Evolutionary conservation across 2,888 invertebrate genomes (phyloP), one percentile per base, ranked within the genome.

Genomic region (Xylota sylvarum): DNA sequence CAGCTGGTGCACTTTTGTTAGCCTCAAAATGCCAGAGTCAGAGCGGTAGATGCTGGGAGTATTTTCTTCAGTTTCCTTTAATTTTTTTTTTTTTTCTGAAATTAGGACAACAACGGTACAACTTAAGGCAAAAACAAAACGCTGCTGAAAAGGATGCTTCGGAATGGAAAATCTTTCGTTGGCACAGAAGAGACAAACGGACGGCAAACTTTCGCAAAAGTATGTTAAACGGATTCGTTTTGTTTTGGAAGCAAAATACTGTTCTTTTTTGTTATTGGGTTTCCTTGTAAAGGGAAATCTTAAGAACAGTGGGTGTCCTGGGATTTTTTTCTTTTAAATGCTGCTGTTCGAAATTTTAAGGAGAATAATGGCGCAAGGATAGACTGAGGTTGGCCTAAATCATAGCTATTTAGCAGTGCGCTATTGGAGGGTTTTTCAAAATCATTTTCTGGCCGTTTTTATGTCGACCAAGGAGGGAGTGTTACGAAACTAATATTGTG

Each of bases 1-100:
- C 65, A 77, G 48, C 56, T 76, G 76, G 56, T 76, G 65, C 76
- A 76, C 65, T 65, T 56, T 76, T 76, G 14, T 35, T 56, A 46
- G 46, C 76, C 76, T 65, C 23, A 65, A 69, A 77, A 77, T 67
- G 67, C 32, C 67, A 58, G 40, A 60, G 37, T 50, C 67, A 69
- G 55, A 19, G n/a, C n/a, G 12, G 30, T 6, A 35, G 30, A 14
- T 30, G 30, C 56, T 46, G 14, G 32, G 7, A 37, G 23, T 23
- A 23, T 23, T 23, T 23, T 23, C 1, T 48, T 46, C 5, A n/a
- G 19, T 0, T 23, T 30, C 7, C 60, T 14, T 48, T 35, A 37
- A 37, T 62, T 64, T 30, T 46, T 40, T 67, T 77, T 52, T 32
- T 43, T 74, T 77, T 27, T 30, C 9, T 1, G 27, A 62, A 73